A percentile compares a stretch with the other conserved stretches of the same genome.
phyloP scores from a whole-genome alignment of 2,113 vertebrate genomes.

The Ifrita kowaldi region DNA sequence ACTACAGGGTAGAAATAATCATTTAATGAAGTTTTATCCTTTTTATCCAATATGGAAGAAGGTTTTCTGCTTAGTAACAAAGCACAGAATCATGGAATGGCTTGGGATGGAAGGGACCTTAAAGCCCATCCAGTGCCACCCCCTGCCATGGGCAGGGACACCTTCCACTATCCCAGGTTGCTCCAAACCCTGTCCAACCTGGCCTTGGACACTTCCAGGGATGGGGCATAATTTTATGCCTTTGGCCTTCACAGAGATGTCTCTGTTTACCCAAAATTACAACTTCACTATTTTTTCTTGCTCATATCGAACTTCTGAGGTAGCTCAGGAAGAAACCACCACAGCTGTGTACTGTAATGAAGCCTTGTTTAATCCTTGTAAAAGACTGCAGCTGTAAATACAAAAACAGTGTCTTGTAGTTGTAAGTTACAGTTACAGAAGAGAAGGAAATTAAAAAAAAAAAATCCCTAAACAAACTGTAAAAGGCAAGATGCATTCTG shows the following conservation, averaged over 20 bases:
- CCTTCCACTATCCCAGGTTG: background rate
- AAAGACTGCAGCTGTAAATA: background rate
- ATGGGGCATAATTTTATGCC: background rate
- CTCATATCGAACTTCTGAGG: background rate
- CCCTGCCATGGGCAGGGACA: background rate
- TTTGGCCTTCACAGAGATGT: background rate
- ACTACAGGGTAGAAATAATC: background rate
- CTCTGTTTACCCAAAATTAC: background rate
- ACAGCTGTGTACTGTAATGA: background rate
- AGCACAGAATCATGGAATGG: background rate
- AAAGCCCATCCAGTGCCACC: background rate
- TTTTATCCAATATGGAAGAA: background rate
- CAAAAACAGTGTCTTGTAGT: background rate
- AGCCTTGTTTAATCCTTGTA: background rate
- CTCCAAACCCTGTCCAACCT: rapidly evolving
- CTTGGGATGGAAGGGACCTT: background rate
- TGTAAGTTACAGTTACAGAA: background rate
- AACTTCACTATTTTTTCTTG: background rate
- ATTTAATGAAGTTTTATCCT: background rate
- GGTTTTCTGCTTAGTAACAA: background rate
- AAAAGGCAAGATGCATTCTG: background rate
- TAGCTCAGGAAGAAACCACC: background rate
- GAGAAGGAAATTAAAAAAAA: background rate
- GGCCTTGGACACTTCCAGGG: background rate
- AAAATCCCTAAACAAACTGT: background rate